Percentiles rank a stretch among this genome's conserved stretches.
phyloP scores from a whole-genome alignment of 2,888 invertebrate species.

The Syrista parreyssii region DNA sequence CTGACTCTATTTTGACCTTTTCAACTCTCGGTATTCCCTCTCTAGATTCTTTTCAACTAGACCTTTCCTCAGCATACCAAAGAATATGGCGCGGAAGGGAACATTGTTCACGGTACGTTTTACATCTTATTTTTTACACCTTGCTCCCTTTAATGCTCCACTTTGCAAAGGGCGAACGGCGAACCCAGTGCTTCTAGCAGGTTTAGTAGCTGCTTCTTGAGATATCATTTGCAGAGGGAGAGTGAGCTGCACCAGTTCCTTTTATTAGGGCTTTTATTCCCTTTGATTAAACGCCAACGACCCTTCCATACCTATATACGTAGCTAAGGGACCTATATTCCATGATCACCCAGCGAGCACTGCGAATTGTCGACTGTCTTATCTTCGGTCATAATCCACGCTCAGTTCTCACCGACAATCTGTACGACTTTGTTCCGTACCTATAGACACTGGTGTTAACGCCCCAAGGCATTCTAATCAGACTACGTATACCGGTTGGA shows the following conservation, averaged over 20 bases:
- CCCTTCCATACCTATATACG: no score
- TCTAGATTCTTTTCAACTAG: no score
- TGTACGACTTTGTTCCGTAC: neutral
- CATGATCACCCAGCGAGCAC: neutral
- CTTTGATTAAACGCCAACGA: constrained; percentile 26
- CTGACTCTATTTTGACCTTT: no score
- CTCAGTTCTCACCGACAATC: constrained; percentile 1
- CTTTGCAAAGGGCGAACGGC: no score
- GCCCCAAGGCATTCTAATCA: neutral
- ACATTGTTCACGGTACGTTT: no score
- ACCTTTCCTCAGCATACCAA: no score
- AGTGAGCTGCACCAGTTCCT: neutral
- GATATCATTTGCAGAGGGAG: neutral
- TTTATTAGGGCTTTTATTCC: constrained; percentile 31
- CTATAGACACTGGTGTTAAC: neutral
- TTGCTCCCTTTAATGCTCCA: neutral
- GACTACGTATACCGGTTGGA: neutral
- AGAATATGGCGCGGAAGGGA: no score
- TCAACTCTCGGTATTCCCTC: no score
- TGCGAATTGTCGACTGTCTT: neutral
- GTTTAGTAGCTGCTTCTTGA: neutral
- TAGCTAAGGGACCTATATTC: no score
- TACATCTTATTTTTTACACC: neutral
- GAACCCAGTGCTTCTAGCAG: neutral
- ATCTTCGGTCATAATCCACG: neutral